A percentile compares a stretch with the other conserved stretches of the same genome.
phyloP scores from a whole-genome alignment of 2,113 vertebrate species.

The Bujurquina vittata region DNA sequence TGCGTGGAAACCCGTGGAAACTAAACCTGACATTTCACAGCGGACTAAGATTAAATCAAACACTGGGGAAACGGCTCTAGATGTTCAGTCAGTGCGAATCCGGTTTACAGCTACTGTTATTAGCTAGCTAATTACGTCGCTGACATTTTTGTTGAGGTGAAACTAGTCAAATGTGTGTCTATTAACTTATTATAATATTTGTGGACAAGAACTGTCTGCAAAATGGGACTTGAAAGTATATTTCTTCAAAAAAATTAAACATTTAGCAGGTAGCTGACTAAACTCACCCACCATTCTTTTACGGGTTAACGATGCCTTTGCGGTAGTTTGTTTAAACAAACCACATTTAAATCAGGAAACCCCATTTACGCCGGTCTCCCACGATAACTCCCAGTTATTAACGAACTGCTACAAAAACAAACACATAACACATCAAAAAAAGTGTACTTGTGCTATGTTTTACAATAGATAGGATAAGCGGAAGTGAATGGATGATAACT shows the following conservation, averaged over 20 bases:
- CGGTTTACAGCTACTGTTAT: background rate
- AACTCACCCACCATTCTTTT: constrained; percentile 4
- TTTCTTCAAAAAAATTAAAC: background rate
- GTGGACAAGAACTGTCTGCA: fast-evolving
- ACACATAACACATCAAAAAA: background rate
- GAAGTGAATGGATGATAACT: too few relatives aligned
- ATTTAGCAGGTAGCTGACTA: constrained; percentile 11
- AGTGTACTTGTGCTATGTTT: background rate
- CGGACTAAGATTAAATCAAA: background rate
- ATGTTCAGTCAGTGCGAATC: background rate
- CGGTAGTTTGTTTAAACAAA: background rate
- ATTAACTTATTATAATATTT: background rate
- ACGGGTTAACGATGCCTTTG: constrained; percentile 3
- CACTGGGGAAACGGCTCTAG: background rate
- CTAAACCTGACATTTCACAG: background rate
- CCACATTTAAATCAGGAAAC: background rate
- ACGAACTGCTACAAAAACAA: background rate
- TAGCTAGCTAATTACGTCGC: background rate
- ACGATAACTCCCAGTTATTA: background rate
- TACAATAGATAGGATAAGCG: background rate
- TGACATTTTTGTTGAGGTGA: background rate
- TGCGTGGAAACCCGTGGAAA: background rate
- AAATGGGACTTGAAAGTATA: background rate
- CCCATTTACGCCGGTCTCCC: background rate
- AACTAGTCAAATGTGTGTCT: background rate